Evolutionary conservation across 2,888 invertebrate species (phyloP), one percentile per base, ranked within the genome.

Genomic region (Harpalus rubripes): DNA sequence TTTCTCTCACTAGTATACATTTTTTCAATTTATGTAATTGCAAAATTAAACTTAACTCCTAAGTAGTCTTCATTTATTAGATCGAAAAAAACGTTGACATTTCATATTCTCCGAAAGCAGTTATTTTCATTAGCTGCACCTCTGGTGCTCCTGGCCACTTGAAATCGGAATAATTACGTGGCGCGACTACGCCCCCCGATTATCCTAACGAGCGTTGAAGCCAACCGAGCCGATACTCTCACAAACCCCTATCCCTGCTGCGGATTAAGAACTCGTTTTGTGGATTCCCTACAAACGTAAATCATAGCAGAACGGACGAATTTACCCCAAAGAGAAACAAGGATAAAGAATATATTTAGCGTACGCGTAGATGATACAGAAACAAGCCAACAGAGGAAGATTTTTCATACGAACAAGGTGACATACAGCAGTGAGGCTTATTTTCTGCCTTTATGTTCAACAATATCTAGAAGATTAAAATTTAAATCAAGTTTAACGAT

Each of bases 121-220:
- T 81, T 81, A 81, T 81, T 65, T 81, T 81, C 65, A 81, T 81
- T 65, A 81, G 52, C 65, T 52, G 63, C n/a, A 81, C 63, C 81
- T 81, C 81, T 81, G 63, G 32, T 32, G 32, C 32, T 32, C 5
- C 5, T 63, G 16, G 41, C 80, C 81, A 81, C 63, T 81, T 81
- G 41, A 68, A 81, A 65, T 81, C 65, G 81, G 81, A 81, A 52
- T 81, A 81, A 81, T 81, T 81, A 81, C 81, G 41, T 65, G 81
- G 68, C 63, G 80, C 12, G 65, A 41, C 68, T 68, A 81, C 81
- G 81, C 65, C 63, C 65, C 52, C 65, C 81, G 81, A 81, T 81
- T 81, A 81, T 16, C 65, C 68, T 81, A 81, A 81, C 81, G 81
- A 63, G 81, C 41, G 65, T 15, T 65, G 52, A 52, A 81, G 39